phyloP scores from a whole-genome alignment of 53 echinoderm and acorn worm species.

The Luidia sarsii region DNA sequence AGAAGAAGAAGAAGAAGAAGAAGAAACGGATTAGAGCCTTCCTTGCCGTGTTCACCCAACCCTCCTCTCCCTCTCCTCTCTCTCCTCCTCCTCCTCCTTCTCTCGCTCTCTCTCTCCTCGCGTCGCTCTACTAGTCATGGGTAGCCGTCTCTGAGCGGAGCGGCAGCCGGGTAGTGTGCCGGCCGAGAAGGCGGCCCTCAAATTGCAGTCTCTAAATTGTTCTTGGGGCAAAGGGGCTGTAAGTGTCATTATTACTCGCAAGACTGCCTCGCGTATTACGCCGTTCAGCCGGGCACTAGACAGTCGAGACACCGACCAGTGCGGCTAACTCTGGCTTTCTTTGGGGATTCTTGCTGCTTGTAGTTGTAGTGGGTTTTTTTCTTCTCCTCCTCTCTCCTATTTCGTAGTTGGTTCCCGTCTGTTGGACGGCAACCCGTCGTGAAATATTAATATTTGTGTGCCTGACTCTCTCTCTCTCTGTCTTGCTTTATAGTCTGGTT shows the following conservation, averaged over 20 bases:
- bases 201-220: slow-evolving; percentile 46
- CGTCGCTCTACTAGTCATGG: slow-evolving; percentile 33
- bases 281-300: neutral
- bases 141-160: slow-evolving; percentile 21
- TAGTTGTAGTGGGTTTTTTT: too few relatives aligned
- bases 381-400: neutral
- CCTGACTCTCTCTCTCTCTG: neutral
- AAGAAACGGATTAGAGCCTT: too few relatives aligned
- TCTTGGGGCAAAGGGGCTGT: slow-evolving; percentile 29
- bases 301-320: too few relatives aligned
- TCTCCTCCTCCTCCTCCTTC: too few relatives aligned
- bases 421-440: slow-evolving; percentile 31
- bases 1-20: neutral
- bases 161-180: neutral
- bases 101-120: too few relatives aligned
- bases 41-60: too few relatives aligned
- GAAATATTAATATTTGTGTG: slow-evolving; percentile 52
- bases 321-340: too few relatives aligned
- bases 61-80: too few relatives aligned
- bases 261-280: slow-evolving; percentile 20
- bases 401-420: slow-evolving; percentile 21
- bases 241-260: slow-evolving; percentile 52
- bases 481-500: too few relatives aligned
- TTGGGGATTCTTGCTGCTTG: too few relatives aligned
- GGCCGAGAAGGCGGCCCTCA: neutral